Percentiles rank a stretch among this genome's conserved stretches.
Conservation (phyloP, 2,797 vertebrate genomes). For the Centroberyx gerrardi region DNA sequence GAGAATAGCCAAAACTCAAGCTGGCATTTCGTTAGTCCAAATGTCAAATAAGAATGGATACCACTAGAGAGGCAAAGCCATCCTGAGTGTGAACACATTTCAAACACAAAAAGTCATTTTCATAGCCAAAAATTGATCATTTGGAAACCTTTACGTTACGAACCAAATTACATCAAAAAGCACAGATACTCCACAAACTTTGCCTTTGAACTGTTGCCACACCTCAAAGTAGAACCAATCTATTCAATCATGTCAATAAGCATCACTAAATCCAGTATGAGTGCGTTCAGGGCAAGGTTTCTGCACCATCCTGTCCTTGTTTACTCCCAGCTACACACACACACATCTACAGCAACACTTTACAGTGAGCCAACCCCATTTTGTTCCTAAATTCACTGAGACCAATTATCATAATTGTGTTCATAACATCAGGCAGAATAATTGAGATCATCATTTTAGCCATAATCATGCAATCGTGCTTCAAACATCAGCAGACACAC, state of each 20-base stretch:
- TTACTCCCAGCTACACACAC: background rate
- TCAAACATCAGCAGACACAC: background rate
- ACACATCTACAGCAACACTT: too few species aligned
- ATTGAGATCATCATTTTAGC: background rate
- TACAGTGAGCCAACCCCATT: background rate
- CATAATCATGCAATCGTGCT: background rate
- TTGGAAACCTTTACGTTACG: too few species aligned
- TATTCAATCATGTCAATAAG: background rate
- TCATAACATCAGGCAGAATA: background rate
- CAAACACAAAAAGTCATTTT: too few species aligned
- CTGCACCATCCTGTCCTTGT: too few species aligned
- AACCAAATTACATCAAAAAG: background rate
- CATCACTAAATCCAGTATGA: background rate
- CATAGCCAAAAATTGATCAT: too few species aligned
- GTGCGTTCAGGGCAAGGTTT: background rate
- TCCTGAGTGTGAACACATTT: too few species aligned
- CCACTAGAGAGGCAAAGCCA: background rate
- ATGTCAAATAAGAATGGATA: background rate
- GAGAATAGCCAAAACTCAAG: too few species aligned
- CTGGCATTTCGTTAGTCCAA: background rate
- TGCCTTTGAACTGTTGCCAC: too few species aligned
- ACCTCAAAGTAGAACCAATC: background rate
- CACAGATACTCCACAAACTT: background rate
- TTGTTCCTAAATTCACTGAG: constrained; percentile 16
- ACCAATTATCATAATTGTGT: constrained; percentile 5